Evolutionary conservation across 2,113 vertebrate genomes (phyloP).

Genomic region (Dasyornis broadbenti): DNA sequence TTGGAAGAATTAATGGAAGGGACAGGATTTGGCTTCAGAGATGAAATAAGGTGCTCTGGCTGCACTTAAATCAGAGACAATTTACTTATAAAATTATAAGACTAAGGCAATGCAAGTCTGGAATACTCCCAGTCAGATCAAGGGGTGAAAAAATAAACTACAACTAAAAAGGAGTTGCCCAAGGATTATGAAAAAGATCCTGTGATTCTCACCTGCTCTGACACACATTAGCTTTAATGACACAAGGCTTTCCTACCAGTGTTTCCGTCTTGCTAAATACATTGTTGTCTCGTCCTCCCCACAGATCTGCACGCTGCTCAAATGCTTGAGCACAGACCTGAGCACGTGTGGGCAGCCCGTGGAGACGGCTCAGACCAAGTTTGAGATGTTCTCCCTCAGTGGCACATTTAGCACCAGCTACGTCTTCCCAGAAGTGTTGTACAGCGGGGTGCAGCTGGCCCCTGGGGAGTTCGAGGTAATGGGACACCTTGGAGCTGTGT

Average conservation of each 20-base stretch:
- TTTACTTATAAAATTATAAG: not conserved
- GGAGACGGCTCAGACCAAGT: slow-evolving; percentile 57
- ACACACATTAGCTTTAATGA: not conserved
- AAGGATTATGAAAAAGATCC: not conserved
- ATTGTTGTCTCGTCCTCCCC: not conserved
- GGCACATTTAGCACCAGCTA: slow-evolving; percentile 70
- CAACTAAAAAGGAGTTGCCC: not conserved
- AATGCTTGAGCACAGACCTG: slow-evolving; percentile 44
- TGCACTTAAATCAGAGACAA: not conserved
- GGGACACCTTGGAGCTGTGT: not conserved
- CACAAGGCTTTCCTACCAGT: not conserved
- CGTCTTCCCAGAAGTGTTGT: slow-evolving; percentile 73
- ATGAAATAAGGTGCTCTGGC: not conserved
- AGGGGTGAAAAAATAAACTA: not conserved
- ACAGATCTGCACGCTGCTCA: slow-evolving; percentile 72
- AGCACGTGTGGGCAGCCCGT: slow-evolving; percentile 43
- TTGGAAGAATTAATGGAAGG: not conserved
- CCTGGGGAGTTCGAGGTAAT: slow-evolving; percentile 71
- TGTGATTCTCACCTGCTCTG: not conserved
- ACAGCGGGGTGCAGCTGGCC: slow-evolving; percentile 63
- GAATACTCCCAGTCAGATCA: not conserved
- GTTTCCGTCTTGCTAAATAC: not conserved
- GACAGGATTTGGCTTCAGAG: not conserved
- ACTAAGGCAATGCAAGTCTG: not conserved
- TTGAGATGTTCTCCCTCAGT: slow-evolving; percentile 70